These are phyloP conservation scores for Crotophaga sulcirostris DNA, from an alignment of 2,113 vertebrate species.

Conservation along the genomic window DNA sequence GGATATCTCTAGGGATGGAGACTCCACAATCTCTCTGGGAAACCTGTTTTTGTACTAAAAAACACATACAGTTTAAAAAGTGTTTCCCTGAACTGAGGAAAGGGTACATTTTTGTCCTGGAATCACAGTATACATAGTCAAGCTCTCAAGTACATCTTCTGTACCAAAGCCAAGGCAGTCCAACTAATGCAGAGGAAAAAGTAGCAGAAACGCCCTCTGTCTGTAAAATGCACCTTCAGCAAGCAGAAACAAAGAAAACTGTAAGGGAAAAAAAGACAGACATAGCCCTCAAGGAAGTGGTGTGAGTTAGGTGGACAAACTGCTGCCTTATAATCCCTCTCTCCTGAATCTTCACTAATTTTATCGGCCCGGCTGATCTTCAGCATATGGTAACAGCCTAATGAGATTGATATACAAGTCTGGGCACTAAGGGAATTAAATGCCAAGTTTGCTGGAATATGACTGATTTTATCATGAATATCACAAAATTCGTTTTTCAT, in stretches of 20 bases:
- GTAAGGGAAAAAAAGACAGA: background rate
- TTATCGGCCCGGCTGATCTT: background rate
- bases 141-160: background rate
- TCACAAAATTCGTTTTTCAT: background rate
- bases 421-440: background rate
- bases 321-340: background rate
- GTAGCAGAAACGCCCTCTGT: background rate
- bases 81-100: background rate
- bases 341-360: background rate
- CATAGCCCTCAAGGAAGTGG: background rate
- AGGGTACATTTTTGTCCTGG: background rate
- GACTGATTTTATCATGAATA: background rate
- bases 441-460: background rate
- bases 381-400: background rate
- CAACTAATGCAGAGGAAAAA: background rate
- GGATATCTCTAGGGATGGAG: background rate
- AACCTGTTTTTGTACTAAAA: background rate
- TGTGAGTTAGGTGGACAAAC: background rate
- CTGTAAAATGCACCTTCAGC: background rate
- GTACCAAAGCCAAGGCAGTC: accelerated
- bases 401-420: background rate
- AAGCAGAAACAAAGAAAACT: background rate
- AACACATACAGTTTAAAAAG: background rate
- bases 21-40: background rate
- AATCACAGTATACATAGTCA: background rate